Conservation (phyloP, 2,113 vertebrate species). For the Isichthys henryi region DNA sequence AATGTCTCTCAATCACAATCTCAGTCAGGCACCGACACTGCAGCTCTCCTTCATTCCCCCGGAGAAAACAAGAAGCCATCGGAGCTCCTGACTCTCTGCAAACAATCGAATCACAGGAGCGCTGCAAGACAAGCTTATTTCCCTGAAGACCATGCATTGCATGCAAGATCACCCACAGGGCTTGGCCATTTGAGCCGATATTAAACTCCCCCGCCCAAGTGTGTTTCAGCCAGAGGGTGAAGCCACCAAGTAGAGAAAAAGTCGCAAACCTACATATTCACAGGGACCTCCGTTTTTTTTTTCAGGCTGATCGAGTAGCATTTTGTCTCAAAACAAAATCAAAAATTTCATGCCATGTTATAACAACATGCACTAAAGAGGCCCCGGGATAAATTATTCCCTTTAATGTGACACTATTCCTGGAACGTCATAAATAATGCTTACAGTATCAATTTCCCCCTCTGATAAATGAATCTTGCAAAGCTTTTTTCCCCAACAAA, state of each 20-base stretch:
- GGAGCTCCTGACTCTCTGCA: background rate
- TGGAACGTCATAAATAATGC: conserved; percentile 7
- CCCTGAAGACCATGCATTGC: background rate
- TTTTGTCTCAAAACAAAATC: background rate
- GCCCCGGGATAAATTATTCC: background rate
- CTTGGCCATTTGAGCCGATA: background rate
- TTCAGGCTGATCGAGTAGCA: background rate
- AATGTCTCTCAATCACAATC: background rate
- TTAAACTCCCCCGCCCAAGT: background rate
- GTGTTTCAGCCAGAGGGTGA: background rate
- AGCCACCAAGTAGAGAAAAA: background rate
- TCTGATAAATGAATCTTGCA: background rate
- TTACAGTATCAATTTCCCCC: conserved; percentile 2
- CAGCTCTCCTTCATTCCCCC: background rate
- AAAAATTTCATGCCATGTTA: background rate
- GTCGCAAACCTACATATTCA: background rate
- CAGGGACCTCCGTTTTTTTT: background rate
- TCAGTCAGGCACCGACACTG: background rate
- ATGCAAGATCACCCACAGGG: background rate
- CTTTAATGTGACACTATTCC: background rate
- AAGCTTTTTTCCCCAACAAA: background rate
- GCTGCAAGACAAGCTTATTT: background rate
- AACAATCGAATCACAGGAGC: conserved; percentile 1
- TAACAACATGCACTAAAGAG: background rate
- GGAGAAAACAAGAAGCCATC: background rate